A percentile compares a stretch with the other conserved stretches of the same genome.
These are phyloP conservation scores for Paguma larvata DNA, from an alignment of 2,797 vertebrate species.

Conservation along the genomic window DNA sequence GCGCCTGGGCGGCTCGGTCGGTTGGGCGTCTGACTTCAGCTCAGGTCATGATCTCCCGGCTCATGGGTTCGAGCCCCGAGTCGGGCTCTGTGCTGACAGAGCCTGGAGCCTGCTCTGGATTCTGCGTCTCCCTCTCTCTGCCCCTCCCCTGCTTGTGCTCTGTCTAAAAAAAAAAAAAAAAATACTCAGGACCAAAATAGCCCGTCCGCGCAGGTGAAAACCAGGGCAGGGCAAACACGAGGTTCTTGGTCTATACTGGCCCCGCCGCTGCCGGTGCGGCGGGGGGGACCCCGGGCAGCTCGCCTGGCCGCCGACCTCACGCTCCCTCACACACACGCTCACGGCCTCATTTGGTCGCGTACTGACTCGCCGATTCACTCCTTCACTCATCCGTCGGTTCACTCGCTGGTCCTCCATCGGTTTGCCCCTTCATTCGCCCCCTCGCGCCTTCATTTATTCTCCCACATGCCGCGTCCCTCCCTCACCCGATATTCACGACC, in stretches of 20 bases:
- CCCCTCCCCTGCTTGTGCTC: no score
- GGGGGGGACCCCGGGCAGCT: background rate
- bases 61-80: no score
- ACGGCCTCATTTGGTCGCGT: background rate
- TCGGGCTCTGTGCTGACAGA: no score
- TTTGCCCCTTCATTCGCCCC: background rate
- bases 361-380: background rate
- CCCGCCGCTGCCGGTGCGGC: no score
- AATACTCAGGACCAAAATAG: slow-evolving; percentile 47
- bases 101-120: no score
- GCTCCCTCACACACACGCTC: background rate
- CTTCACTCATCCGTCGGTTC: background rate
- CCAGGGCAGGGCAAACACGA: rapidly evolving
- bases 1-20: no score
- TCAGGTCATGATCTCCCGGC: no score
- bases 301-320: background rate
- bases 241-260: background rate
- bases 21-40: no score
- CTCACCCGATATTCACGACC: rapidly evolving
- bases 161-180: background rate
- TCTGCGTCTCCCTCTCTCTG: no score
- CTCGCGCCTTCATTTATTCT: background rate
- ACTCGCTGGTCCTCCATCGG: background rate
- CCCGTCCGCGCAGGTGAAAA: background rate
- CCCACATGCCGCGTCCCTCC: background rate